These are phyloP conservation scores for Aurelia sp. DNA, from an alignment of 30 jellyfish, hydroid and myxozoan genomes.

Conservation along the genomic window DNA sequence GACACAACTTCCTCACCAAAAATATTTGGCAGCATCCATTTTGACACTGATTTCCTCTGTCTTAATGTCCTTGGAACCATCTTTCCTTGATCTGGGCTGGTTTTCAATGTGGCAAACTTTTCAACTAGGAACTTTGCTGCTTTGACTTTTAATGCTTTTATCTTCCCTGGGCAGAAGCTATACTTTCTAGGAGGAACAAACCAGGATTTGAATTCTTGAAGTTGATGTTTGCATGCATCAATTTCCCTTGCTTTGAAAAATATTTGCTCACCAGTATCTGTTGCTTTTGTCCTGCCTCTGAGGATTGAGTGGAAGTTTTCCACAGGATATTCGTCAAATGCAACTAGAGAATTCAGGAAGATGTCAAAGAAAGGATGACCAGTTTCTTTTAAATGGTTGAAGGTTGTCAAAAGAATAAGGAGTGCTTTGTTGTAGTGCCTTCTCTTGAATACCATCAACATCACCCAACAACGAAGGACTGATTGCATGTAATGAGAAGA, in stretches of 20 bases:
- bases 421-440: constrained; percentile 42
- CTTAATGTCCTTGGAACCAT: constrained; percentile 12
- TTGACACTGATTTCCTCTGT: constrained; percentile 7
- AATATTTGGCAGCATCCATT: constrained; percentile 12
- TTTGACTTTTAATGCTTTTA: constrained; percentile 7
- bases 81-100: constrained; percentile 22
- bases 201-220: constrained; percentile 51
- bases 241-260: constrained; percentile 14
- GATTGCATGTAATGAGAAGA: constrained; percentile 8
- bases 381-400: background rate
- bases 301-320: constrained; percentile 26
- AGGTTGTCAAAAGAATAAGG: constrained; percentile 13
- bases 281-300: constrained; percentile 41
- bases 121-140: constrained; percentile 23
- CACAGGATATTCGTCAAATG: constrained; percentile 39
- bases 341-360: background rate
- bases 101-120: background rate
- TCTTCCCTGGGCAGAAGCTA: constrained; percentile 43
- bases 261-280: constrained; percentile 31
- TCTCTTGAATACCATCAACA: constrained; percentile 31
- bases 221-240: constrained; percentile 35
- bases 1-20: constrained; percentile 29
- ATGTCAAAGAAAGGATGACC: constrained; percentile 7
- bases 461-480: constrained; percentile 30
- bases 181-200: constrained; percentile 42